Base-by-base conservation (phyloP, 2,888 invertebrate species). In the Physocephala rufipes region DNA sequence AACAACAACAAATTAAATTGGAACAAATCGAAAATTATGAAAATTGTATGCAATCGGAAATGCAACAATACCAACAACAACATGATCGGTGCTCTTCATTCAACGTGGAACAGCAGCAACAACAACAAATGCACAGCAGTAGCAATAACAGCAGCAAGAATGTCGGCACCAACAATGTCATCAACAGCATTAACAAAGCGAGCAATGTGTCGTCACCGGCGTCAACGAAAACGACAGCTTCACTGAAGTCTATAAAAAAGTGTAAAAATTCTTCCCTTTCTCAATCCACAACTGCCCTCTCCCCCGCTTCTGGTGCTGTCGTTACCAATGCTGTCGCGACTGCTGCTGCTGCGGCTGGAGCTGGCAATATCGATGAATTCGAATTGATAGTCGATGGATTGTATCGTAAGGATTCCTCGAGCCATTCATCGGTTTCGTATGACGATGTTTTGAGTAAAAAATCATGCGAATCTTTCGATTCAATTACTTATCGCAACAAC, bases 11-110 rank as follows among this genome's bases (percentile, higher is more conserved):
- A 83, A 73, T 75, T 30, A 83, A 83, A 83, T 78, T 83, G 84
- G 83, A 83, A 76, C 79, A 81, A 82, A 82, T 83, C 71, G 83
- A 83, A 83, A 83, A 83, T 75, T 83, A 79, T 78, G 84, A 84
- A 84, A 83, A 84, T 64, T 81, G 78, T 68, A 69, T 79, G 36
- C 75, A 78, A 80, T 78, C 80, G 79, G 79, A 81, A 78, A 15
- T 21, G 2, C 53, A 19, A 2, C 49, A 49, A 49, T n/a, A 76
- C 61, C 70, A 65, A 51, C 75, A 71, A 47, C 70, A 74, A 70
- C 75, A 65, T 5, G 2, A n/a, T 24, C 69, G 24, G 26, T 45
- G 36, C 36, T 9, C 36, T 36, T 36, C 36, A 36, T 9, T 12
- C 21, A 13, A 59, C 13, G 19, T 30, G n/a, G 21, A 55, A 45